Conservation (phyloP, 2,797 vertebrate genomes). For the Poeciliopsis turneri region DNA sequence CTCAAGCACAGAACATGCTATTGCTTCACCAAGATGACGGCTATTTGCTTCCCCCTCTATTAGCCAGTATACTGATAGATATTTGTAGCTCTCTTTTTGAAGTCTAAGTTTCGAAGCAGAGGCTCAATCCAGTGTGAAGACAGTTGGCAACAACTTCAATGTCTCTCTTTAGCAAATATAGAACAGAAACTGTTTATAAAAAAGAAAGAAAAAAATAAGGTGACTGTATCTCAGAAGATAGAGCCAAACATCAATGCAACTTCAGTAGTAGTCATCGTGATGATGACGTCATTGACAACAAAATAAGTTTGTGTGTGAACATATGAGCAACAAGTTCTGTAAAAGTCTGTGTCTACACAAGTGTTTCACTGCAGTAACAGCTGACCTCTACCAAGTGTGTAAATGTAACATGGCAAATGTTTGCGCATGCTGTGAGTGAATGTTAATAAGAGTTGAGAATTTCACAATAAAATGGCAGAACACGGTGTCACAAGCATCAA, state of each 20-base stretch:
- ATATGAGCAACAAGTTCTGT: not conserved
- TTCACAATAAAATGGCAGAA: not conserved
- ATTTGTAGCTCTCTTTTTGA: not conserved
- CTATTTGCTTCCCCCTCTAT: not conserved
- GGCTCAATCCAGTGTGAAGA: not conserved
- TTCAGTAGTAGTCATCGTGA: not conserved
- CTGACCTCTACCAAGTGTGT: not conserved
- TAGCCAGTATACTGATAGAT: not conserved
- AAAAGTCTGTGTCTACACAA: not conserved
- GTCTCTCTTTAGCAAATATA: not conserved
- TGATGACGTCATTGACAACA: not conserved
- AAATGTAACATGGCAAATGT: not conserved
- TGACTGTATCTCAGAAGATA: not conserved
- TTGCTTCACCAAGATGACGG: fast-evolving
- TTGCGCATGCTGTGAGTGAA: no score
- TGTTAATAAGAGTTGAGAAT: not conserved
- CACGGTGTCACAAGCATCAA: not conserved
- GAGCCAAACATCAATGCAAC: not conserved
- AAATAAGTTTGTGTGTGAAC: not conserved
- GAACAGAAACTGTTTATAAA: not conserved
- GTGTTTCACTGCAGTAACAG: not conserved
- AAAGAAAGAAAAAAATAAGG: not conserved
- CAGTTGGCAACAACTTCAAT: not conserved
- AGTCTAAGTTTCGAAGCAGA: not conserved
- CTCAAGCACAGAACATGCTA: not conserved